Evolutionary conservation across 2,888 invertebrate genomes (phyloP).

Genomic region (Rosalia funebris): DNA sequence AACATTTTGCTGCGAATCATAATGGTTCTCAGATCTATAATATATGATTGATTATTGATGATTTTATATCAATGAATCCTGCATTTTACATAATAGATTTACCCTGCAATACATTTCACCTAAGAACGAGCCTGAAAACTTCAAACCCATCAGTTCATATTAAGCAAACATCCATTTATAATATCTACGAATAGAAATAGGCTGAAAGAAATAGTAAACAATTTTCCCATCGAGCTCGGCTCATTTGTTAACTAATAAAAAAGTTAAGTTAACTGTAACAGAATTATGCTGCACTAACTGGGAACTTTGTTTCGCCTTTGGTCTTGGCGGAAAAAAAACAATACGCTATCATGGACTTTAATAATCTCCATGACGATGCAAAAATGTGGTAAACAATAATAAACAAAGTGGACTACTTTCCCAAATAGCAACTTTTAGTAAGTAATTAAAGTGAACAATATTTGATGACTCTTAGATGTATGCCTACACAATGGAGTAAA

Average conservation of each 20-base stretch:
- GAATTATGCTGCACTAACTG: not conserved
- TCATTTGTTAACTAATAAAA: conserved; percentile 1
- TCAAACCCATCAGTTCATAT: too few relatives aligned
- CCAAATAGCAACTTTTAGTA: conserved; percentile 1
- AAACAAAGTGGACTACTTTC: not conserved
- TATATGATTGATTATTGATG: too few relatives aligned
- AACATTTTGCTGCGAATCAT: too few relatives aligned
- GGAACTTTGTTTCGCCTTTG: not conserved
- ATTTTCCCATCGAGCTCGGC: not conserved
- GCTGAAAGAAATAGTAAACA: too few relatives aligned
- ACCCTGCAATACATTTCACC: too few relatives aligned
- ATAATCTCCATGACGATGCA: not conserved
- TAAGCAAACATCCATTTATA: too few relatives aligned
- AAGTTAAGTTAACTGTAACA: not conserved
- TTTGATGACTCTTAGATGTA: not conserved
- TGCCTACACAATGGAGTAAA: too few relatives aligned
- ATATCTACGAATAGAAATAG: too few relatives aligned
- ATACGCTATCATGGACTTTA: not conserved
- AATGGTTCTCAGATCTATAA: too few relatives aligned
- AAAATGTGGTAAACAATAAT: conserved; percentile 1
- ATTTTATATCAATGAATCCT: too few relatives aligned
- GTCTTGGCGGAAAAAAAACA: not conserved
- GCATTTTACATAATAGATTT: too few relatives aligned
- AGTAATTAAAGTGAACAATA: not conserved
- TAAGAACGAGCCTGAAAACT: too few relatives aligned